Percentiles rank a stretch among this genome's conserved stretches.
Conservation (phyloP, 2,113 vertebrate genomes). For the Megaceryle maxima region DNA sequence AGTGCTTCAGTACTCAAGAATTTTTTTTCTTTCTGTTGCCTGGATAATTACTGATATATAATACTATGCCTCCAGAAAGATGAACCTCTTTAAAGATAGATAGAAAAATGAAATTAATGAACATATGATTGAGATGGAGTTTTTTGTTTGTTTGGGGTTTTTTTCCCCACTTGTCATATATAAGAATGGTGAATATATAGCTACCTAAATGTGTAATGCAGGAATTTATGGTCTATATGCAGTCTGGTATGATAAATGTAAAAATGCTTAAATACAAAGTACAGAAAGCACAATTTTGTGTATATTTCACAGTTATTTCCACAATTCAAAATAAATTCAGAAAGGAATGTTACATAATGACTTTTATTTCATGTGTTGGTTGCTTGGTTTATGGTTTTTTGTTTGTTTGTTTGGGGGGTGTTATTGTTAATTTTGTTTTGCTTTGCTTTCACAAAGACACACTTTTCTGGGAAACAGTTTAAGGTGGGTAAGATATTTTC, state of each 20-base stretch:
- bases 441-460: background rate
- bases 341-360: background rate
- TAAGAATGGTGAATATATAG: background rate
- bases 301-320: background rate
- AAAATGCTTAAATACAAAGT: background rate
- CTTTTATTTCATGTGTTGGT: no score
- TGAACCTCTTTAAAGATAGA: background rate
- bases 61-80: rapidly evolving
- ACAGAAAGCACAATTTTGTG: background rate
- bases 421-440: background rate
- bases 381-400: background rate
- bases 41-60: background rate
- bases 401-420: background rate
- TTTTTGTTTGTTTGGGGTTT: background rate
- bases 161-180: rapidly evolving
- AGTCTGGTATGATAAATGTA: background rate
- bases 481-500: background rate
- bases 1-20: background rate
- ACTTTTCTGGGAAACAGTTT: background rate
- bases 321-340: background rate
- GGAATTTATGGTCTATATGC: background rate
- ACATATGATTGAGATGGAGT: rapidly evolving
- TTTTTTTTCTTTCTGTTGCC: background rate
- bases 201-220: background rate
- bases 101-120: background rate